Evolutionary conservation across 2,113 vertebrate species (phyloP), one percentile per base, ranked within the genome.

Genomic region (Ranitomeya variabilis): DNA sequence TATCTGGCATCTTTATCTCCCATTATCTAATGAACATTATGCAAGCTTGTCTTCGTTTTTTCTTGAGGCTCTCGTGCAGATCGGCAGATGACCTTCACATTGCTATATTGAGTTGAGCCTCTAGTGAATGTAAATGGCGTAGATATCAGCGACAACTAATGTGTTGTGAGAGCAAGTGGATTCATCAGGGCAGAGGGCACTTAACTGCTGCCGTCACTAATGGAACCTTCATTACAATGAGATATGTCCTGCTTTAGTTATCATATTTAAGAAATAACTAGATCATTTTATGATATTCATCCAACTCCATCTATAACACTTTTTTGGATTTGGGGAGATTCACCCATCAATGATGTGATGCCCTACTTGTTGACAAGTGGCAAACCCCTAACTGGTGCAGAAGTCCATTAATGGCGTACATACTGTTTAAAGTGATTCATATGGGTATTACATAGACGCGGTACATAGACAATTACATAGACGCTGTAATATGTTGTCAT

Each of bases 101-200:
- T 80, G 51, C 51, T 54, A 79, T n/a, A 54, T 79, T 55, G 37
- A 55, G 76, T 55, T 14, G 10, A 80, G 7, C n/a, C 78, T 14
- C 78, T 60, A 60, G 55, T 59, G 73, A 76, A 76, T 76, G 78
- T 59, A 60, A 80, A 59, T 80, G 54, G 31, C 23, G 57, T 10
- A 26, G 55, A 80, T 31, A 16, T 59, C 9, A 80, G 54, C n/a
- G 16, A 15, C 18, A 15, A 10, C 78, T 59, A 80, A 80, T 55
- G 51, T 26, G 52, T 79, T 79, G 5, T 57, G 52, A 79, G 77
- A 57, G 11, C 5, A 79, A 52, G 52, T 57, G 4, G 57, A 79
- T 54, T 15, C 23, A 54, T 15, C 55, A 57, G 77, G 52, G 21
- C 76, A 78, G 52, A 21, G 77, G 77, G 21, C 52, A 57, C 4